Conservation (phyloP, 2,113 vertebrate species). For the Poeciliopsis turrubarensis region DNA sequence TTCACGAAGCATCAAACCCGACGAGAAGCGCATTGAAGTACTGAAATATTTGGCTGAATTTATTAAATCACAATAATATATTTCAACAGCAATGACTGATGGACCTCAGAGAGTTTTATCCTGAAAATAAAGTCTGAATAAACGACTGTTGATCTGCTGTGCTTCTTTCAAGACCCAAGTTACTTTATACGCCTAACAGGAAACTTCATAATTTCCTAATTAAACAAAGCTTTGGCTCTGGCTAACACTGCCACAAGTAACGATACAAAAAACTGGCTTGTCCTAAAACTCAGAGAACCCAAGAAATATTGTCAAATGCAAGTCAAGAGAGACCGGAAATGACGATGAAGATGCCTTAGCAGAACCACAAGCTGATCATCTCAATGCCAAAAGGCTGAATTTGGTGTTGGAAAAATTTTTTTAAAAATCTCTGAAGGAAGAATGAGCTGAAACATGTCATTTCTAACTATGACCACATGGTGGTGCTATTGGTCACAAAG, state of each 20-base stretch:
- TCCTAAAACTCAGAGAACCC: background rate
- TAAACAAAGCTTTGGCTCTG: too few species aligned
- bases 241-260: too few species aligned
- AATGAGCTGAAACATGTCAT: too few species aligned
- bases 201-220: too few species aligned
- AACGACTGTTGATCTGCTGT: too few species aligned
- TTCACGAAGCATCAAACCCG: background rate
- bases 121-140: background rate
- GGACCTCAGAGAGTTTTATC: too few species aligned
- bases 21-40: background rate
- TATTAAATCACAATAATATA: background rate
- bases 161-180: too few species aligned
- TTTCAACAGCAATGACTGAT: background rate
- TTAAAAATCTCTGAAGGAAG: too few species aligned
- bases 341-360: background rate
- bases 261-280: too few species aligned
- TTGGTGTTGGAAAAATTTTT: background rate
- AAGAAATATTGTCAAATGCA: background rate
- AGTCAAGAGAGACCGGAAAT: background rate
- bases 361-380: background rate
- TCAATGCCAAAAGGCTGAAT: background rate
- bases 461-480: background rate
- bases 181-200: too few species aligned
- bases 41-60: background rate
- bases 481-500: background rate